phyloP scores from a whole-genome alignment of 2,797 vertebrate genomes.

The Salarias fasciatus region DNA sequence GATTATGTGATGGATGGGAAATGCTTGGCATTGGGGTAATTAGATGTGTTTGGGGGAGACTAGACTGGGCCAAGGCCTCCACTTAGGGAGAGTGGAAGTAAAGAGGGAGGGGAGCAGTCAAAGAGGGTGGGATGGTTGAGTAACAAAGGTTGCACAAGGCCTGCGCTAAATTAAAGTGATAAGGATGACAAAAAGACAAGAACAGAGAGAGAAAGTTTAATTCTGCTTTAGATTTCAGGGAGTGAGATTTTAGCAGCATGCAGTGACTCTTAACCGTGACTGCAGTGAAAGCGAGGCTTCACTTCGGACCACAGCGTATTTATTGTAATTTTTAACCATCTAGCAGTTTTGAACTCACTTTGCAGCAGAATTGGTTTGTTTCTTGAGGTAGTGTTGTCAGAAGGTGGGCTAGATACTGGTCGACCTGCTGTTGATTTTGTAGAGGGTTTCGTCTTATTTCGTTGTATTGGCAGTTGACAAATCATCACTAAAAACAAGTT shows the following conservation, averaged over 20 bases:
- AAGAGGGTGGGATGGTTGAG: conserved; percentile 42
- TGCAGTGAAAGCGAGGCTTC: no score
- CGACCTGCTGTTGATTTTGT: no score
- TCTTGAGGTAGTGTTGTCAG: no score
- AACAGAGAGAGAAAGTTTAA: conserved; percentile 2
- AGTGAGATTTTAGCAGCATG: neutral
- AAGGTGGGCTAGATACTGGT: no score
- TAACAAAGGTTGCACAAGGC: conserved; percentile 47
- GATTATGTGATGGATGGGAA: conserved; percentile 88
- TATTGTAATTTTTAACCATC: no score
- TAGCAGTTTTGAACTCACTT: no score
- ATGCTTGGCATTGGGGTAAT: conserved; percentile 87
- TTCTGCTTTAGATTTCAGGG: neutral
- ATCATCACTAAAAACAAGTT: no score
- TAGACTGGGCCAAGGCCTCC: conserved; percentile 69
- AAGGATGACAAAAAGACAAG: conserved; percentile 7
- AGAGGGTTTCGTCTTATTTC: no score
- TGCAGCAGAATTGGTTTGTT: no score
- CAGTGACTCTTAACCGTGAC: no score
- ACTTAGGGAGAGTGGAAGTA: conserved; percentile 71
- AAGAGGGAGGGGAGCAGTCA: conserved; percentile 39
- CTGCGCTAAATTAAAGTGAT: conserved; percentile 38
- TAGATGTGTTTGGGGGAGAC: conserved; percentile 82
- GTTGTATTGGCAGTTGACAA: no score
- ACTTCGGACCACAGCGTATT: no score